These are phyloP conservation scores for Lithobius niger DNA, from an alignment of 1,140 invertebrate genomes.

Conservation along the genomic window DNA sequence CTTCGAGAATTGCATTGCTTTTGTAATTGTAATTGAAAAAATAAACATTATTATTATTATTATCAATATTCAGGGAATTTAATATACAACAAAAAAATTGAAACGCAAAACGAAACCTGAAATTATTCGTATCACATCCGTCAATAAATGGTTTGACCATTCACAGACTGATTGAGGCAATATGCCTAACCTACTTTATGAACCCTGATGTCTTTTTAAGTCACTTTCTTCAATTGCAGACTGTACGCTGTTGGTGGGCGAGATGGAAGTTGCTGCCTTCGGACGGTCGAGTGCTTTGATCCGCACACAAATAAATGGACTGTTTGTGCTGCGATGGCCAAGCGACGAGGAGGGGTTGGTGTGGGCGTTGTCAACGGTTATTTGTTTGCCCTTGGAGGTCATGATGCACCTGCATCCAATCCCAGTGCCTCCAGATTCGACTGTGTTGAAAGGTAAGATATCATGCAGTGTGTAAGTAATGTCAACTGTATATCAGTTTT, in stretches of 20 bases:
- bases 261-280: slow-evolving; percentile 78
- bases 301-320: slow-evolving; percentile 42
- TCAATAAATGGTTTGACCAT: no score
- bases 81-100: no score
- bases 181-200: no score
- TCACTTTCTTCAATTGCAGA: slow-evolving; percentile 34
- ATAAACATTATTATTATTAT: no score
- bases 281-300: slow-evolving; percentile 48
- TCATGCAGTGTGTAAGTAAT: no score
- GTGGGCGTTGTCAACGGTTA: slow-evolving; percentile 41
- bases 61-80: no score
- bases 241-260: slow-evolving; percentile 86
- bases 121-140: no score
- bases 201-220: no score
- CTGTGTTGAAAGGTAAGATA: slow-evolving; percentile 75
- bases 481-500: background rate
- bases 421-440: slow-evolving; percentile 65
- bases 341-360: slow-evolving; percentile 36
- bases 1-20: no score
- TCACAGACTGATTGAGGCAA: no score
- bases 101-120: no score
- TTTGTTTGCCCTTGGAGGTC: slow-evolving; percentile 72
- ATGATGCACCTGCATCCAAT: slow-evolving; percentile 74
- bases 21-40: no score
- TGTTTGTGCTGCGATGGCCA: slow-evolving; percentile 39